A percentile compares a stretch with the other conserved stretches of the same genome.
Conservation (phyloP, 1,140 invertebrate species). For the Nautilus pompilius region DNA sequence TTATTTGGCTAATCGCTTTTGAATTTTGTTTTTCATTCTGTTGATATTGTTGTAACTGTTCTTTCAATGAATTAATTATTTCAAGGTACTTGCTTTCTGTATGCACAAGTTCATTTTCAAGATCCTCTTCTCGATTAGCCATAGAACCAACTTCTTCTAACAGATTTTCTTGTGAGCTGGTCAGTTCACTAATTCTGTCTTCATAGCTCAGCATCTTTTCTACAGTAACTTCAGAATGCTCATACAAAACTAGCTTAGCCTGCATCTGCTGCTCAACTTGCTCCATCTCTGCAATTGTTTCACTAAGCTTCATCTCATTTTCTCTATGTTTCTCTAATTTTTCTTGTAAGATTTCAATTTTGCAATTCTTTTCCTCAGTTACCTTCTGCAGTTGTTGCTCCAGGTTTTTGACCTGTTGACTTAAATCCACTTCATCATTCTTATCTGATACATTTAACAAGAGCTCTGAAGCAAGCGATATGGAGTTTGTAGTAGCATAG, state of each 20-base stretch:
- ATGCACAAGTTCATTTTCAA: conserved; percentile 34
- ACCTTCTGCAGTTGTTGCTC: conserved; percentile 31
- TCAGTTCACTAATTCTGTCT: conserved; percentile 34
- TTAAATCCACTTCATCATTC: neutral
- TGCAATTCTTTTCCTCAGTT: conserved; percentile 33
- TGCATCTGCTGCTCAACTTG: conserved; percentile 29
- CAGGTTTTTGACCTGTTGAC: conserved; percentile 17
- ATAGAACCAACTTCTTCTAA: conserved; percentile 35
- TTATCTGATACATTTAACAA: conserved; percentile 25
- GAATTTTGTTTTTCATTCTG: conserved; percentile 2
- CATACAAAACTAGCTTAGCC: conserved; percentile 27
- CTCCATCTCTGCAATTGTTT: conserved; percentile 39
- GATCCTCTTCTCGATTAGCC: conserved; percentile 36
- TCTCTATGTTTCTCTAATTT: conserved; percentile 28
- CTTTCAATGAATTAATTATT: conserved; percentile 24
- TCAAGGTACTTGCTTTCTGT: conserved; percentile 31
- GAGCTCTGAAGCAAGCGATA: conserved; percentile 15
- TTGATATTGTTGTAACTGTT: no score
- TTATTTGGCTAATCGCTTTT: conserved; percentile 1
- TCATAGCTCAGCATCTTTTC: conserved; percentile 35
- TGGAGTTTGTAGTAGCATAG: conserved; percentile 18
- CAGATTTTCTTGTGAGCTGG: conserved; percentile 35
- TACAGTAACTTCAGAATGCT: conserved; percentile 23
- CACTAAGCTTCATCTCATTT: conserved; percentile 42
- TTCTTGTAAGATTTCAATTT: conserved; percentile 39